These are phyloP conservation scores for Neoarius graeffei DNA, from an alignment of 2,113 vertebrate genomes.

Conservation along the genomic window DNA sequence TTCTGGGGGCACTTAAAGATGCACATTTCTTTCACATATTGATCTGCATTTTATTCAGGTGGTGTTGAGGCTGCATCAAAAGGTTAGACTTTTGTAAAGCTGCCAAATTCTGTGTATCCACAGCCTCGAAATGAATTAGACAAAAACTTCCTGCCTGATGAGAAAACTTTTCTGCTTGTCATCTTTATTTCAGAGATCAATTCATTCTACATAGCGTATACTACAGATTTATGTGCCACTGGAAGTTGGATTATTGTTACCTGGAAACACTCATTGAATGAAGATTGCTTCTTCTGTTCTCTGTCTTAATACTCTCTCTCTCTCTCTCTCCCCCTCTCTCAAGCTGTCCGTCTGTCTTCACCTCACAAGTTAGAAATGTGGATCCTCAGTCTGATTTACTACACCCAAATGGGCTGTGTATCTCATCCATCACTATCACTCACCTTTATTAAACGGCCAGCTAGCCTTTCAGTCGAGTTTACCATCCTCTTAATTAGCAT, in stretches of 20 bases:
- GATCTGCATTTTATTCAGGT: conserved; percentile 22
- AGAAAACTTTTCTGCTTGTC: conserved; percentile 33
- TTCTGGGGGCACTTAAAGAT: background rate
- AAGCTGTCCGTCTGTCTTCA: background rate
- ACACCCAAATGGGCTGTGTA: conserved; percentile 60
- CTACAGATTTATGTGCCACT: conserved; percentile 47
- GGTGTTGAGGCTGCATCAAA: background rate
- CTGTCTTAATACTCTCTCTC: conserved; percentile 36
- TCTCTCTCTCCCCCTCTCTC: conserved; percentile 30
- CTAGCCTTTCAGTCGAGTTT: conserved; percentile 68
- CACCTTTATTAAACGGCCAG: conserved; percentile 68
- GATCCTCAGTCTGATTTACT: conserved; percentile 59
- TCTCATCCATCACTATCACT: conserved; percentile 72
- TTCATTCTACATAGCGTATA: conserved; percentile 48
- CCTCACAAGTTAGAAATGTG: conserved; percentile 11
- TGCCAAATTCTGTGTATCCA: conserved; percentile 1
- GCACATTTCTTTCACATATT: background rate
- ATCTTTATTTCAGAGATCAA: conserved; percentile 34
- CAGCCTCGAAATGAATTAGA: conserved; percentile 27
- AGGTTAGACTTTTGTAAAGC: conserved; percentile 4
- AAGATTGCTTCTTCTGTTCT: conserved; percentile 42
- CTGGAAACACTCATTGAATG: conserved; percentile 23
- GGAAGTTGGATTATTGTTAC: conserved; percentile 40
- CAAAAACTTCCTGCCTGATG: background rate
- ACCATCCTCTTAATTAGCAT: conserved; percentile 75